Percentiles rank a stretch among this genome's conserved stretches.
Evolutionary conservation across 2,797 vertebrate species (phyloP).

Genomic region (Cuniculus paca): DNA sequence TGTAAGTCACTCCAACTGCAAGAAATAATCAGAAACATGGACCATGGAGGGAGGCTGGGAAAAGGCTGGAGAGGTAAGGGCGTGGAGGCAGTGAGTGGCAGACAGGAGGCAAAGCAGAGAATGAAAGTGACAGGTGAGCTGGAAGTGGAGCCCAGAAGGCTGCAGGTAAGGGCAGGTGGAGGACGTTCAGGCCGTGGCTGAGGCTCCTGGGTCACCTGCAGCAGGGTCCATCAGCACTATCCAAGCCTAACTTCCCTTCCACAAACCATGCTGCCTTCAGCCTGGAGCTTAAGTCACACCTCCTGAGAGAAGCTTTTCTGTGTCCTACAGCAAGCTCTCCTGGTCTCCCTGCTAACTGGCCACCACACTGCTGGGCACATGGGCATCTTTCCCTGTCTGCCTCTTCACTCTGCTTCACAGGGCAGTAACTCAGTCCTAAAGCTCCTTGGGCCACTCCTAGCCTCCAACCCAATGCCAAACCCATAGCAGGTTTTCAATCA

Average conservation of each 20-base stretch:
- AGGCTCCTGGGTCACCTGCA: not conserved
- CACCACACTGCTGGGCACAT: rapidly evolving
- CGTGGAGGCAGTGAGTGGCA: not conserved
- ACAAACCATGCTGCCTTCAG: not conserved
- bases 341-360: not conserved
- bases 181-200: rapidly evolving
- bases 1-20: conserved; percentile 60
- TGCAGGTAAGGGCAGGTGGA: not conserved
- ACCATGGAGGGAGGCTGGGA: not conserved
- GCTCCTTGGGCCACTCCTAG: not conserved
- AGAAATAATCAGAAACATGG: conserved; percentile 64
- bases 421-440: not conserved
- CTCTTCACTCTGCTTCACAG: not conserved
- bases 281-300: not conserved
- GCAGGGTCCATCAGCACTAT: not conserved
- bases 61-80: not conserved
- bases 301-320: not conserved
- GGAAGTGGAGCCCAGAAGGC: not conserved
- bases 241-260: not conserved
- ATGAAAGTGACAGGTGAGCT: not conserved
- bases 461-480: not conserved
- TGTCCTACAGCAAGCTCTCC: not conserved
- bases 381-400: not conserved
- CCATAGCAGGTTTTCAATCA: not conserved
- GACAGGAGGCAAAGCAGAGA: not conserved